Base-by-base conservation (phyloP, 2,113 vertebrate species). In the Barbus barbus region DNA sequence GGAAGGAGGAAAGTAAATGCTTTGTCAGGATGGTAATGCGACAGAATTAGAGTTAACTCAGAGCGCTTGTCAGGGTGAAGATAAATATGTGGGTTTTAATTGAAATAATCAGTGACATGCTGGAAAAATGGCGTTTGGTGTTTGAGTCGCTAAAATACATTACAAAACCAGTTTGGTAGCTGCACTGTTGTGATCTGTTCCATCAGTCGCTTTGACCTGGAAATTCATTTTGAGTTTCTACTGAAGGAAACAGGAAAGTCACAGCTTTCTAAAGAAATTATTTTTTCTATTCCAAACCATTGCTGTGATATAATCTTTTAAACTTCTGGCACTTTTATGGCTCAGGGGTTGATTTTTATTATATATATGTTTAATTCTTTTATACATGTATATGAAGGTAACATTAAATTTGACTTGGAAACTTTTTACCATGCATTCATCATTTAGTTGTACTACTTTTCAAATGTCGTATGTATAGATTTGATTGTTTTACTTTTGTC, bases 81-180 rank as follows among this genome's bases (percentile, higher is more conserved):
- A 85, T 80, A 48, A 85, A 73, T 61, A 24, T 26, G 5, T 48
- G 78, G 24, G 16, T 80, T 61, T 84, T 79, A 84, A 84, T 84
- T 71, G 61, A 79, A 84, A 79, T 79, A 79, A 79, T 79, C 48
- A 63, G 74, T 56, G 75, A 56, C 46, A 58, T 22, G 74, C 63
- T 41, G 5, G 41, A 80, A 22, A 48, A 80, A 80, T 56, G 65
- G 22, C 4, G 0, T 81, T 53, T 1, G 20, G 44, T 69, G 63
- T 53, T 69, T 80, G 20, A 11, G 65, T 5, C 0, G 20, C 65
- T 69, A 36, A 69, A 69, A 69, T 36, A 69, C 20, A 69, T 69
- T 69, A 36, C 65, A 11, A 2, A 67, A 33, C 28, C 14, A 38
- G 26, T 67, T 67, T 67, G 16, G 16, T 67, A 20, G 67, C 67